A percentile compares a stretch with the other conserved stretches of the same genome.
Conservation (phyloP, 2,797 vertebrate species). For the Loris lydekkerianus region DNA sequence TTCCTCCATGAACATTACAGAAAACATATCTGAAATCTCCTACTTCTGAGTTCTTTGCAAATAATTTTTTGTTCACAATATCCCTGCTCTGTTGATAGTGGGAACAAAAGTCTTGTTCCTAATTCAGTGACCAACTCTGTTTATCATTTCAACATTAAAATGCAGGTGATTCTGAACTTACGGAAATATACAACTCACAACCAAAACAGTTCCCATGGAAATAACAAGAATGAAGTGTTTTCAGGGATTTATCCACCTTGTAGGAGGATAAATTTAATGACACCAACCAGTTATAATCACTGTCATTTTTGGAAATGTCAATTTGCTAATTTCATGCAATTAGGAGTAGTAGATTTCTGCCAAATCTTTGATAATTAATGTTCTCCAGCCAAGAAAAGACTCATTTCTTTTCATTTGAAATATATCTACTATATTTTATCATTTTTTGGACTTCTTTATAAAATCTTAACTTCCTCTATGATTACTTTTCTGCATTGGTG, state of each 20-base stretch:
- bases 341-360: conserved; percentile 61
- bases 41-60: neutral
- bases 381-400: conserved; percentile 54
- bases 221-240: conserved; percentile 24
- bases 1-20: neutral
- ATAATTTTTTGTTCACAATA: neutral
- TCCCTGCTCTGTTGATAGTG: neutral
- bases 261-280: conserved; percentile 37
- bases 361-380: conserved; percentile 78
- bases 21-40: neutral
- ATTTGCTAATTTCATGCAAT: conserved; percentile 73
- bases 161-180: neutral
- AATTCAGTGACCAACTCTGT: neutral
- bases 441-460: conserved; percentile 24
- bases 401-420: conserved; percentile 62
- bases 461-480: neutral
- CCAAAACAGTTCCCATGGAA: conserved; percentile 6
- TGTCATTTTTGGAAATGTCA: conserved; percentile 76
- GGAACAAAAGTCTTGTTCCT: neutral
- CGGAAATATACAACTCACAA: neutral
- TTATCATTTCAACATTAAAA: conserved; percentile 8
- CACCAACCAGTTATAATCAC: neutral
- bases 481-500: conserved; percentile 8
- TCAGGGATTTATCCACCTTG: conserved; percentile 42
- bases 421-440: conserved; percentile 46